These are phyloP conservation scores for Penaeus vannamei DNA, from an alignment of 1,140 invertebrate species.

Conservation along the genomic window DNA sequence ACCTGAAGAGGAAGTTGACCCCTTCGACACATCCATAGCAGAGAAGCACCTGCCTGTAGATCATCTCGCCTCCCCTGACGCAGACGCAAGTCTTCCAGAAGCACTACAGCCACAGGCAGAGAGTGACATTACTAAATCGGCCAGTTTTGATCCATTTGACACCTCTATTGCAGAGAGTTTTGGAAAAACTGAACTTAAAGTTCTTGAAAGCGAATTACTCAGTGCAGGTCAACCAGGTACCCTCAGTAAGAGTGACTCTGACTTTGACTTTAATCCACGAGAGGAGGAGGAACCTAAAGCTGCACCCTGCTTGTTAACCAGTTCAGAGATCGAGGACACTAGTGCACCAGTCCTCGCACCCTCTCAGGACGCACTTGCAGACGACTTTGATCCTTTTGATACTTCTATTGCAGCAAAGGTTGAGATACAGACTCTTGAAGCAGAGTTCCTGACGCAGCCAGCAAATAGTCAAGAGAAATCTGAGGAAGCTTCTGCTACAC, in stretches of 20 bases:
- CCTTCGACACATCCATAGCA: constrained; percentile 66
- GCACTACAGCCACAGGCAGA: constrained; percentile 58
- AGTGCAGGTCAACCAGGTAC: constrained; percentile 5
- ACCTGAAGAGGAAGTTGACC: constrained; percentile 58
- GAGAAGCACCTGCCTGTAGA: constrained; percentile 57
- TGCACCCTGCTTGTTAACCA: constrained; percentile 54
- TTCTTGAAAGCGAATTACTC: constrained; percentile 67
- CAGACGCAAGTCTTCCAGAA: constrained; percentile 63
- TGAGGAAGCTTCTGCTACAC: neutral
- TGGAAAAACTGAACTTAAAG: constrained; percentile 65
- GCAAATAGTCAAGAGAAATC: constrained; percentile 7
- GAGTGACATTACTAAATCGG: constrained; percentile 54
- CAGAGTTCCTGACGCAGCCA: constrained; percentile 59
- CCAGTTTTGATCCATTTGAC: constrained; percentile 69
- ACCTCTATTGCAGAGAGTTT: constrained; percentile 68
- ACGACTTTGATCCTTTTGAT: constrained; percentile 70
- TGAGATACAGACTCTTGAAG: constrained; percentile 63
- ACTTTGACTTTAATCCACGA: constrained; percentile 80
- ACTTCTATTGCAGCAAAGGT: constrained; percentile 70
- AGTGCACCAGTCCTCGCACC: constrained; percentile 55
- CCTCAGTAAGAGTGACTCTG: constrained; percentile 70
- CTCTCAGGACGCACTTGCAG: constrained; percentile 61
- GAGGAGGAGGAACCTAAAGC: constrained; percentile 75
- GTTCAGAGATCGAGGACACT: constrained; percentile 54
- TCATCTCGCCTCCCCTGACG: constrained; percentile 63